phyloP scores from a whole-genome alignment of 1,140 invertebrate genomes.

The Drosophila gunungcola region DNA sequence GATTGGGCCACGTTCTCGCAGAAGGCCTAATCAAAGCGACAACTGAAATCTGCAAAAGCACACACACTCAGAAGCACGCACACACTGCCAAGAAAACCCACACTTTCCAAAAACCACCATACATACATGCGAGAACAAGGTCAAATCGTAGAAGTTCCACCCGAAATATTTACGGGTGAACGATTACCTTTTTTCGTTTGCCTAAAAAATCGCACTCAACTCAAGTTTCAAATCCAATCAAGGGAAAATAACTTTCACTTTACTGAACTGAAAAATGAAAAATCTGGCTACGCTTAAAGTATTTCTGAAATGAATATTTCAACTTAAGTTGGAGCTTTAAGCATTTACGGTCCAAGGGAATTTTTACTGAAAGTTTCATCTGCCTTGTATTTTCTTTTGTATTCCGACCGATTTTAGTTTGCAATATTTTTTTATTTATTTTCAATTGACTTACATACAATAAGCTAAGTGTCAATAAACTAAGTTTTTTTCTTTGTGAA shows the following conservation, averaged over 20 bases:
- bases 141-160: conserved; percentile 40
- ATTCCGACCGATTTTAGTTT: too few species aligned
- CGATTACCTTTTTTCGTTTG: conserved; percentile 6
- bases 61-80: conserved; percentile 11
- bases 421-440: too few species aligned
- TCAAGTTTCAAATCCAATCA: conserved; percentile 60
- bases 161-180: conserved; percentile 15
- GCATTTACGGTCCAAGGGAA: neutral
- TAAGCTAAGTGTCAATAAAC: neutral
- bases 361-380: neutral
- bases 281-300: conserved; percentile 1
- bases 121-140: conserved; percentile 45
- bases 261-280: conserved; percentile 37
- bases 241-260: conserved; percentile 49
- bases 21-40: conserved; percentile 55
- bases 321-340: neutral
- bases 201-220: conserved; percentile 38
- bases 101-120: neutral
- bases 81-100: conserved; percentile 8
- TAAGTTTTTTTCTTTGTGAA: neutral
- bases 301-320: conserved; percentile 13
- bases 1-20: conserved; percentile 46
- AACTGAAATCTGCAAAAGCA: conserved; percentile 35
- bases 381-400: neutral
- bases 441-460: too few species aligned